Conservation (phyloP, 2,888 invertebrate genomes). For the Charanyca ferruginea region DNA sequence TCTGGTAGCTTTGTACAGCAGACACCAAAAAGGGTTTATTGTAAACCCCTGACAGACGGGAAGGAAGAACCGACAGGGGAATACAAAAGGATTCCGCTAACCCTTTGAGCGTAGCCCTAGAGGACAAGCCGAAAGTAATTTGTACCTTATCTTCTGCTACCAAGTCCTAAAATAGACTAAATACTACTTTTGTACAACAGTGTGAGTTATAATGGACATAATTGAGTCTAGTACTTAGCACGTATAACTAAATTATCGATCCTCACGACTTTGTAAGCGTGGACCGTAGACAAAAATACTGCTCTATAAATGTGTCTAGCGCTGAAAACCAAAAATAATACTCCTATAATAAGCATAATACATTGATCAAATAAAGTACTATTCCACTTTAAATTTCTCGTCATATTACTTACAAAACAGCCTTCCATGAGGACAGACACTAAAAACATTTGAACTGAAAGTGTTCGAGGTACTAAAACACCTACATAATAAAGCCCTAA, state of each 20-base stretch:
- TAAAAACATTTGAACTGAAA: too few relatives aligned
- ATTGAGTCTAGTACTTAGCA: slow-evolving; percentile 1
- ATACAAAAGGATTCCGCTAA: slow-evolving; percentile 19
- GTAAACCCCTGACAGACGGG: background rate
- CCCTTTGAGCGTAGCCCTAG: background rate
- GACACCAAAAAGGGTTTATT: slow-evolving; percentile 1
- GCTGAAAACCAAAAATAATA: background rate
- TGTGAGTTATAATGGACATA: slow-evolving; percentile 2
- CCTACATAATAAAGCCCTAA: background rate
- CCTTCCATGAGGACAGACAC: too few relatives aligned
- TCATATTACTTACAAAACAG: background rate
- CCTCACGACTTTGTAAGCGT: background rate
- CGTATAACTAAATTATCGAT: slow-evolving; percentile 1
- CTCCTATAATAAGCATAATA: background rate
- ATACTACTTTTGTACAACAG: background rate
- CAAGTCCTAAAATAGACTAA: slow-evolving; percentile 4
- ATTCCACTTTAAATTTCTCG: background rate
- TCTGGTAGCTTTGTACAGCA: background rate
- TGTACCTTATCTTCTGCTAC: slow-evolving; percentile 5
- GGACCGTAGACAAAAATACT: background rate
- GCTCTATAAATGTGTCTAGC: background rate
- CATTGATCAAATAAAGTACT: slow-evolving; percentile 5
- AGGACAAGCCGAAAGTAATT: background rate
- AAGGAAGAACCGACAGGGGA: slow-evolving; percentile 11
- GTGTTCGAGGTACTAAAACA: background rate